Conservation (phyloP, 2,797 vertebrate species). For the Thripadectes ignobilis region DNA sequence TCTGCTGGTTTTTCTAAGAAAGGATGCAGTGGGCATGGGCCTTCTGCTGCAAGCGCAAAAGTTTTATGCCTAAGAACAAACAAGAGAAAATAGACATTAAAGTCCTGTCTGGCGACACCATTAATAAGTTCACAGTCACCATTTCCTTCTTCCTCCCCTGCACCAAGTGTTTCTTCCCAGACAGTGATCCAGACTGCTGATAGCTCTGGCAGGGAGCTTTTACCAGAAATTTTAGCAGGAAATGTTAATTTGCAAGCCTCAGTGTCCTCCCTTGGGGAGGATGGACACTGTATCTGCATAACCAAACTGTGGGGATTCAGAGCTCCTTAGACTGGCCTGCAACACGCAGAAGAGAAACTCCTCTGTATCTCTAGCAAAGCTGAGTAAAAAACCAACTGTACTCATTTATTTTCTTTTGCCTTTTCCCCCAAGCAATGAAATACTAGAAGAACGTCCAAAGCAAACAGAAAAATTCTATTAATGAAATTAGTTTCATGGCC, state of each 20-base stretch:
- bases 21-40: background rate
- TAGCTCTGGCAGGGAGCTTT: constrained; percentile 61
- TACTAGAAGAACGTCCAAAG: constrained; percentile 27
- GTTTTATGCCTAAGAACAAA: constrained; percentile 33
- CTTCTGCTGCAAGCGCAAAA: background rate
- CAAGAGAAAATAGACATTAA: constrained; percentile 45
- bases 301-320: background rate
- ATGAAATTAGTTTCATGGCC: background rate
- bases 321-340: background rate
- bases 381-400: background rate
- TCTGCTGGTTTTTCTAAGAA: background rate
- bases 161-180: constrained; percentile 68
- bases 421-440: background rate
- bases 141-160: constrained; percentile 68
- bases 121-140: constrained; percentile 64
- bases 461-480: constrained; percentile 49
- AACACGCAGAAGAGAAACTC: background rate
- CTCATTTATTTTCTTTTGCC: constrained; percentile 39
- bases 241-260: constrained; percentile 49
- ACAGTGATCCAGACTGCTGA: constrained; percentile 68
- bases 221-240: constrained; percentile 70
- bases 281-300: background rate
- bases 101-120: constrained; percentile 53
- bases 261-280: constrained; percentile 27
- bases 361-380: background rate